Conservation (phyloP, 30 jellyfish, hydroid and myxozoan genomes). For the Chironex yamaguchii region DNA sequence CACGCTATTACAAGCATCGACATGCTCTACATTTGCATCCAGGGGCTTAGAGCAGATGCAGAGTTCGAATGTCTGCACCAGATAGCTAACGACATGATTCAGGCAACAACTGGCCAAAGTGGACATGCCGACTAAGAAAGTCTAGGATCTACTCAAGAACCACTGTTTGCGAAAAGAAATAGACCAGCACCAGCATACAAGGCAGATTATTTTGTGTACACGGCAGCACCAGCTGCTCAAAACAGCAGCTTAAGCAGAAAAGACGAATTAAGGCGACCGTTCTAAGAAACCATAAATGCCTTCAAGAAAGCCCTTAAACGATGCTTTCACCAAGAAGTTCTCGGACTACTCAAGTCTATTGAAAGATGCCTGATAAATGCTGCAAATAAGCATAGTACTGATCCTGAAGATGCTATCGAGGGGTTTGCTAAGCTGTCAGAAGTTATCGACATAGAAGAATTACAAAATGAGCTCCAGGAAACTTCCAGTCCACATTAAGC, state of each 20-base stretch:
- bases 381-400: constrained; percentile 31
- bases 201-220: constrained; percentile 25
- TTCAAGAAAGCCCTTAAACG: constrained; percentile 36
- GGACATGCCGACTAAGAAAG: constrained; percentile 20
- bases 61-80: constrained; percentile 29
- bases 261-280: constrained; percentile 33
- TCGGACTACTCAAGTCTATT: constrained; percentile 43
- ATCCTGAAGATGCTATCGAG: no score
- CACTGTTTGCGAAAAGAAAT: constrained; percentile 24
- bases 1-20: constrained; percentile 57
- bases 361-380: constrained; percentile 36
- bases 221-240: constrained; percentile 20
- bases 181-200: constrained; percentile 26
- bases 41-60: constrained; percentile 48
- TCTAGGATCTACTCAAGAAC: constrained; percentile 33
- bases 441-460: constrained; percentile 44
- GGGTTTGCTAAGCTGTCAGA: constrained; percentile 53
- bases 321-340: constrained; percentile 33
- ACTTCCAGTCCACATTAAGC: no score
- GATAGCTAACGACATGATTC: no score
- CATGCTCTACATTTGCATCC: constrained; percentile 42
- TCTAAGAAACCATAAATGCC: constrained; percentile 19
- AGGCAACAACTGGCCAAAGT: constrained; percentile 40
- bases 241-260: constrained; percentile 14
- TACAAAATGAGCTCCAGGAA: no score